These are phyloP conservation scores for Caenorhabditis sinica DNA, from an alignment of 2,888 invertebrate species.

Conservation along the genomic window DNA sequence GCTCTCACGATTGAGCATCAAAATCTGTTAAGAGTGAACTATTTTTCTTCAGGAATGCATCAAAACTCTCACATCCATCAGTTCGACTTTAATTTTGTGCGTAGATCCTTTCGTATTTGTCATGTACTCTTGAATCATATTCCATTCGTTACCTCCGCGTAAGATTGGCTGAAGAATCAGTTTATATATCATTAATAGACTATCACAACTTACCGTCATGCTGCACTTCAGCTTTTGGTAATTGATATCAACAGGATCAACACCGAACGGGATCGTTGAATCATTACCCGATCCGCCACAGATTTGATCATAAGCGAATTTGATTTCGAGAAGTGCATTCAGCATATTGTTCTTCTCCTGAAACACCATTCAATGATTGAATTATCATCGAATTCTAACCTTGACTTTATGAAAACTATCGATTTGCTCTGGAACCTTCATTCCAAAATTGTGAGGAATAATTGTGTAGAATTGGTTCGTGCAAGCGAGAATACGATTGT, in stretches of 20 bases:
- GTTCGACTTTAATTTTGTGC: conserved; percentile 89
- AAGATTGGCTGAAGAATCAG: conserved; percentile 64
- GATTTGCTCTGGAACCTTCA: conserved; percentile 90
- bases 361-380: conserved; percentile 45
- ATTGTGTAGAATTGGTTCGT: conserved; percentile 91
- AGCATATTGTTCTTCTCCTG: conserved; percentile 91
- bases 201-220: conserved; percentile 86
- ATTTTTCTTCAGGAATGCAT: neutral
- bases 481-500: conserved; percentile 37
- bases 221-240: conserved; percentile 92
- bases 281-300: neutral
- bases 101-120: conserved; percentile 95
- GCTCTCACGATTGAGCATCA: conserved; percentile 84
- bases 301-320: conserved; percentile 94
- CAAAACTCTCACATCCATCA: conserved; percentile 86
- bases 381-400: conserved; percentile 75
- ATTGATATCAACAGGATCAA: conserved; percentile 90
- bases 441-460: conserved; percentile 96
- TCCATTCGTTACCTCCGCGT: conserved; percentile 88
- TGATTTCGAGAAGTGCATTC: conserved; percentile 94
- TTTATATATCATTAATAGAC: neutral
- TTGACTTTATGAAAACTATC: conserved; percentile 89
- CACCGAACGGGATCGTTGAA: conserved; percentile 70
- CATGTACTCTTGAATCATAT: conserved; percentile 89
- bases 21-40: conserved; percentile 82